Evolutionary conservation across 2,113 vertebrate genomes (phyloP).

Genomic region (Aptenodytes forsteri): DNA sequence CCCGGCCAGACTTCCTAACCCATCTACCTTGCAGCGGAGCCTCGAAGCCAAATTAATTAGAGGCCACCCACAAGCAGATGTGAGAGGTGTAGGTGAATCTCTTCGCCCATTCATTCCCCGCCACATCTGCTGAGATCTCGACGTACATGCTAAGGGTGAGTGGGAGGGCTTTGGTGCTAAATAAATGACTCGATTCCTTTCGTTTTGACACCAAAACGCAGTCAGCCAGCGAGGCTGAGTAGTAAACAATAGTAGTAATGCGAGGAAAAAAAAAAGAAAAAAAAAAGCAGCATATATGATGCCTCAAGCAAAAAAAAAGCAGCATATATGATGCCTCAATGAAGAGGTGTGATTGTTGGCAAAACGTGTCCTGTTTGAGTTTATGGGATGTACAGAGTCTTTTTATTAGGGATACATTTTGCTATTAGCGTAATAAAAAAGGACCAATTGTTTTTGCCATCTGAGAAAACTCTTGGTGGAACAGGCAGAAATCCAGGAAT

Average conservation of each 20-base stretch:
- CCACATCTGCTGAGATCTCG: neutral
- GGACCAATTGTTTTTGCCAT: constrained; percentile 62
- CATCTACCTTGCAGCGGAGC: neutral
- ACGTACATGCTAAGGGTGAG: neutral
- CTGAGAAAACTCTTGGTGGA: constrained; percentile 68
- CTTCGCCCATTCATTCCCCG: neutral
- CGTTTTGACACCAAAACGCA: neutral
- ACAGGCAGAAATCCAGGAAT: constrained; percentile 70
- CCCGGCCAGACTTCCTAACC: constrained; percentile 6
- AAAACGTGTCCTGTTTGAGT: neutral
- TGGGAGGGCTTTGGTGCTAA: neutral
- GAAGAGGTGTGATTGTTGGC: constrained; percentile 49
- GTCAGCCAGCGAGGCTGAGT: neutral
- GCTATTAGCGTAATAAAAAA: constrained; percentile 14
- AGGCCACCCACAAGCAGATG: constrained; percentile 51
- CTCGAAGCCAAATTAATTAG: constrained; percentile 5
- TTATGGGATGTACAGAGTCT: constrained; percentile 31
- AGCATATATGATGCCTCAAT: neutral
- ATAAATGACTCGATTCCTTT: neutral
- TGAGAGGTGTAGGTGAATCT: constrained; percentile 7
- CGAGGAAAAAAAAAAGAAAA: neutral
- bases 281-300: neutral
- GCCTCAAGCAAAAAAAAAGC: neutral
- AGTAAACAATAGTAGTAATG: constrained; percentile 29
- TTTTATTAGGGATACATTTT: constrained; percentile 53